phyloP scores from a whole-genome alignment of 2,113 vertebrate genomes.

The Spheniscus mendiculus region DNA sequence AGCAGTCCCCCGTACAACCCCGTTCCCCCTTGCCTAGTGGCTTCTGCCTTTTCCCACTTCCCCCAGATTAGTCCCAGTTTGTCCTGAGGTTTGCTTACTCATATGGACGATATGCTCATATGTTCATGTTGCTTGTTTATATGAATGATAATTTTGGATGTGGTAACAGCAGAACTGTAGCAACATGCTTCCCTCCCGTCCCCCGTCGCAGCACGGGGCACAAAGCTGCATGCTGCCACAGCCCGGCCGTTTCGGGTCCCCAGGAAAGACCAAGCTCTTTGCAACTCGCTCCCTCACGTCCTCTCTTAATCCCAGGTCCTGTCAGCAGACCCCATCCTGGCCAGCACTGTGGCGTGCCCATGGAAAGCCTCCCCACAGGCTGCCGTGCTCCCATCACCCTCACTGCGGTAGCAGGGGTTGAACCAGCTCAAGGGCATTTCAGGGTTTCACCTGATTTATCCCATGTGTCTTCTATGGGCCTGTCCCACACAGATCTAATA shows the following conservation, averaged over 20 bases:
- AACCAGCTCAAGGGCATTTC: neutral
- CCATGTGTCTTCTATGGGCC: neutral
- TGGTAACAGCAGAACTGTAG: conserved; percentile 62
- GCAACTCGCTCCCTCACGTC: neutral
- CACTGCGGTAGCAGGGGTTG: neutral
- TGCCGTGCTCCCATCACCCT: neutral
- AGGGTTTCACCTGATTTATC: neutral
- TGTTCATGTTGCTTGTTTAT: conserved; percentile 17
- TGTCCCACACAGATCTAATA: neutral
- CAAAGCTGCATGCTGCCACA: neutral
- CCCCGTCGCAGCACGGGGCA: neutral
- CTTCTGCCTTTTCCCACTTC: conserved; percentile 10
- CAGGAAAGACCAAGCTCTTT: neutral
- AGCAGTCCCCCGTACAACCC: neutral
- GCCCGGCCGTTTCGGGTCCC: neutral
- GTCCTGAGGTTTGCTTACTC: conserved; percentile 67
- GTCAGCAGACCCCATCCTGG: neutral
- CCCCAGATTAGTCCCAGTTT: conserved; percentile 44
- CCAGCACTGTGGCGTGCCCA: rapidly evolving
- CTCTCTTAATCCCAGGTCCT: neutral
- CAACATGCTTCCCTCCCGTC: conserved; percentile 49
- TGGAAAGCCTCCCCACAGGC: neutral
- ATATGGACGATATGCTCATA: neutral
- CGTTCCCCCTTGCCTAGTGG: neutral
- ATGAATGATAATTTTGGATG: conserved; percentile 27